Percentiles rank a stretch among this genome's conserved stretches.
Conservation (phyloP, 2,797 vertebrate genomes). For the Ctenopoma multispine region DNA sequence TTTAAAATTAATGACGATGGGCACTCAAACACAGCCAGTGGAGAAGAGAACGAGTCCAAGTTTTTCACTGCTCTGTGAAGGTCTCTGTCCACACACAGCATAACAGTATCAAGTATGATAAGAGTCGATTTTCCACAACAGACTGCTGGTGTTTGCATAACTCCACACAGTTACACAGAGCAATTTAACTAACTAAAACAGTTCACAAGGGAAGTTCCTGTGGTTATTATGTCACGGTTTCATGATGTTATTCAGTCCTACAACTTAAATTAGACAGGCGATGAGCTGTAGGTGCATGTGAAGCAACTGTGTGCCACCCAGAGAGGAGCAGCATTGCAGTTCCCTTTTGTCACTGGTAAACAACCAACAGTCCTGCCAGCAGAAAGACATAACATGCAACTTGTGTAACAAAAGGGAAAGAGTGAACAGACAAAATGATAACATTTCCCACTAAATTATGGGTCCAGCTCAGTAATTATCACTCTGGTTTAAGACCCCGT, state of each 20-base stretch:
- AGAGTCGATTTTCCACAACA: slow-evolving; percentile 10
- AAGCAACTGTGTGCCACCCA: slow-evolving; percentile 43
- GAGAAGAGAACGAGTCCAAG: slow-evolving; percentile 30
- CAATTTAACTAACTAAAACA: slow-evolving; percentile 30
- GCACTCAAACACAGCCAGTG: slow-evolving; percentile 40
- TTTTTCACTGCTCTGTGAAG: background rate
- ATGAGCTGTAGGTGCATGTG: slow-evolving; percentile 26
- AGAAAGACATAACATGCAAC: slow-evolving; percentile 35
- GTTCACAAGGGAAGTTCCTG: slow-evolving; percentile 25
- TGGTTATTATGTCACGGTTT: slow-evolving; percentile 37
- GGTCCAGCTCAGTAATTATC: slow-evolving; percentile 49
- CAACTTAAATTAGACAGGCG: slow-evolving; percentile 36
- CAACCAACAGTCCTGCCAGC: slow-evolving; percentile 42
- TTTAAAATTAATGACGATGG: slow-evolving; percentile 70
- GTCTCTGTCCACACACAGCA: slow-evolving; percentile 24
- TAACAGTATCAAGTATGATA: slow-evolving; percentile 25
- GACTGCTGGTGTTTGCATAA: slow-evolving; percentile 29
- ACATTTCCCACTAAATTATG: slow-evolving; percentile 49
- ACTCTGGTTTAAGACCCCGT: slow-evolving; percentile 38
- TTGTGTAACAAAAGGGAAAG: slow-evolving; percentile 34
- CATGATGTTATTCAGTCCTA: slow-evolving; percentile 19
- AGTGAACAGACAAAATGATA: slow-evolving; percentile 29
- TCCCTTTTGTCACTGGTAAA: slow-evolving; percentile 56
- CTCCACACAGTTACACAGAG: slow-evolving; percentile 20
- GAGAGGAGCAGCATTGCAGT: slow-evolving; percentile 25